A percentile compares a stretch with the other conserved stretches of the same genome.
Conservation (phyloP, 2,888 invertebrate species). For the Therioaphis trifolii region DNA sequence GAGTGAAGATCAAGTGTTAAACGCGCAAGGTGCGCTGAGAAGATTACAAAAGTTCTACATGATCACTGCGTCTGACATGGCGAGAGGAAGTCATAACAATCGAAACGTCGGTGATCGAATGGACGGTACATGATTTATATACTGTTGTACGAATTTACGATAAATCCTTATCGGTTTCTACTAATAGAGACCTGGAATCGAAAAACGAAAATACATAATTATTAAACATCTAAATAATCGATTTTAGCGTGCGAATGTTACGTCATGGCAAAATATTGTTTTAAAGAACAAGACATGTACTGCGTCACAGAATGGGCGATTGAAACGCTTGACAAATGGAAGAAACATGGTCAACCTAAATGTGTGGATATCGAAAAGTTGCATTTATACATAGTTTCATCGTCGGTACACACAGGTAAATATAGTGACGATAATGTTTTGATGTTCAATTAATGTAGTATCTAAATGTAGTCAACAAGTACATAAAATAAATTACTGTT, state of each 20-base stretch:
- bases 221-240: too few species aligned
- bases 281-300: not conserved
- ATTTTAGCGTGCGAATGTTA: conserved; percentile 29
- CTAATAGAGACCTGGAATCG: too few species aligned
- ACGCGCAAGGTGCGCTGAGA: not conserved
- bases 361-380: not conserved
- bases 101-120: not conserved
- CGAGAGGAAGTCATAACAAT: not conserved
- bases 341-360: not conserved
- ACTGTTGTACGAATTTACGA: not conserved
- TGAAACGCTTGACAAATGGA: conserved; percentile 20
- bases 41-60: conserved; percentile 11
- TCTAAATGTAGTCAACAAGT: too few species aligned
- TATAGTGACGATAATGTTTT: too few species aligned
- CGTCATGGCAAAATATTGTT: not conserved
- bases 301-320: not conserved
- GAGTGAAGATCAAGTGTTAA: not conserved
- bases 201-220: too few species aligned
- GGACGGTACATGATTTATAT: not conserved
- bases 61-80: conserved; percentile 20
- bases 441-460: too few species aligned
- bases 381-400: not conserved
- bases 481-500: too few species aligned
- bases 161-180: not conserved
- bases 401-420: conserved; percentile 4